Conservation (phyloP, 2,113 vertebrate species). For the Cyphomyrus discorhynchus region DNA sequence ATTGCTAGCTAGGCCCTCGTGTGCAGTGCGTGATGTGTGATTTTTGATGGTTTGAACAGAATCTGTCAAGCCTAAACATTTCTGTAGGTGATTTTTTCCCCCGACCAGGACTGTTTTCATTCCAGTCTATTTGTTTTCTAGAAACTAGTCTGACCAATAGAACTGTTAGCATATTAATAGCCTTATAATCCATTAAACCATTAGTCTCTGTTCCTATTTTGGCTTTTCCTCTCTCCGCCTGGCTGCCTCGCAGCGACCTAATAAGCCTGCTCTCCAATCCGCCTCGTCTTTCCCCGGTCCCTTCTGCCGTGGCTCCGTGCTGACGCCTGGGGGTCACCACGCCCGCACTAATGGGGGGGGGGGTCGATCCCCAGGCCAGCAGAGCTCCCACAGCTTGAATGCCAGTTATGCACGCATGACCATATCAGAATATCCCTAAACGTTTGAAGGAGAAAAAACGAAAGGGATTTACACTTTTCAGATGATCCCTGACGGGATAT, state of each 20-base stretch:
- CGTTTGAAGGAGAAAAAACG: not conserved
- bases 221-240: not conserved
- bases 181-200: constrained; percentile 2
- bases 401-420: constrained; percentile 31
- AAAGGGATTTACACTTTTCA: constrained; percentile 52
- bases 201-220: constrained; percentile 24
- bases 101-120: constrained; percentile 23
- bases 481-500: constrained; percentile 44
- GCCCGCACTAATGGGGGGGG: not conserved
- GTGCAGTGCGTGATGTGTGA: not conserved
- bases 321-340: constrained; percentile 25
- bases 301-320: constrained; percentile 33
- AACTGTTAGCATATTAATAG: not conserved
- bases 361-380: not conserved
- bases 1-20: not conserved
- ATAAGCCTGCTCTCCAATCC: not conserved
- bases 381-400: constrained; percentile 19
- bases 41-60: not conserved
- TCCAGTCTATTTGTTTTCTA: not conserved
- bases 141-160: not conserved
- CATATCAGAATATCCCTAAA: constrained; percentile 49
- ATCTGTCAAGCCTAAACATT: not conserved
- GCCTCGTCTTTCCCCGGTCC: not conserved
- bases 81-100: not conserved
- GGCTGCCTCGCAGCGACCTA: not conserved